Base-by-base conservation (phyloP, 2,888 invertebrate species). In the Amblyjoppa proteus region DNA sequence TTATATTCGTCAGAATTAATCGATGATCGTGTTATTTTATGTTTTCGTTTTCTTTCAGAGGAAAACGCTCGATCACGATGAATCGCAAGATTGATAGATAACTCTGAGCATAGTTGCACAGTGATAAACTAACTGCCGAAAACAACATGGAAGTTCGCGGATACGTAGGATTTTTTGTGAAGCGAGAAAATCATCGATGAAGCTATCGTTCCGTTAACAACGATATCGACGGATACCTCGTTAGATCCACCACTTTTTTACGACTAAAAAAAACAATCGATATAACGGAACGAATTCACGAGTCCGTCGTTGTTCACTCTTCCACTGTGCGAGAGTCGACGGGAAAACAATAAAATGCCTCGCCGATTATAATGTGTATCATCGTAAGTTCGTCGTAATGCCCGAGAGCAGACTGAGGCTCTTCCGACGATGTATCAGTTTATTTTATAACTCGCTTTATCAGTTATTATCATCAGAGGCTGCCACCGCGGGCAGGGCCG, bases 381-480 rank as follows among this genome's bases (percentile, higher is more conserved):
- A 45, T 74, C 16, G 80, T 71, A 25, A 66, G 69, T 64, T 66
- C 64, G 66, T 49, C 56, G 56, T 38, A 49, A 69, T 76, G 71
- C 38, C 73, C 75, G 83, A 80, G 41, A 53, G 73, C 66, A 61
- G 66, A 78, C 81, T 84, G 81, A 82, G 87, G 84, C 87, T 88
- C 77, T 83, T 83, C 82, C 79, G 86, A 85, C 83, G 84, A 69
- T 86, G 88, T 90, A 90, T 90, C 90, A 87, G 85, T 85, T 73
- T 83, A 45, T 84, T 90, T 89, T 90, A 90, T 91, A 89, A 87
- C 86, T 86, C 81, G 61, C 58, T 79, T 88, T 87, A 87, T 88
- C 87, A 85, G 76, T 83, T 51, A 75, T 79, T 86, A 86, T 87
- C 86, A 89, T 89, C 88, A 71, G 49, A 74, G 75, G 58, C 41